Conservation (phyloP, 1,140 invertebrate genomes). For the Drosophila tani region DNA sequence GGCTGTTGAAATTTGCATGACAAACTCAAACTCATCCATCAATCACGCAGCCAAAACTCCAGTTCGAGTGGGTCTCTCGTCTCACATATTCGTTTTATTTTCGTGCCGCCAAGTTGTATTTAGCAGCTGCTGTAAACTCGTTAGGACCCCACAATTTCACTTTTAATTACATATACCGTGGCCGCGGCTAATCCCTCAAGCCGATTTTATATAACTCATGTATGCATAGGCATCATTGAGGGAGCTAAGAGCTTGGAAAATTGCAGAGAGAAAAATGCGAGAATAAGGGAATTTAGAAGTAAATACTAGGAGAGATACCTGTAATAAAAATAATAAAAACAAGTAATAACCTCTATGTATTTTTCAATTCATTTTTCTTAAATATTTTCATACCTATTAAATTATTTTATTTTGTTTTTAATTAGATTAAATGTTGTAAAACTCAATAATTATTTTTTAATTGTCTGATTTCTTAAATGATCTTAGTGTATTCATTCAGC, state of each 20-base stretch:
- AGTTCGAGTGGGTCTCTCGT: conserved; percentile 30
- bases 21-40: conserved; percentile 83
- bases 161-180: conserved; percentile 67
- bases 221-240: conserved; percentile 28
- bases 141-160: conserved; percentile 76
- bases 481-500: background rate
- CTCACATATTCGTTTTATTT: conserved; percentile 18
- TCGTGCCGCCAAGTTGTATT: conserved; percentile 26
- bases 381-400: background rate
- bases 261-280: conserved; percentile 1
- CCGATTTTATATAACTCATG: conserved; percentile 60
- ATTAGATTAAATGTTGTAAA: no score
- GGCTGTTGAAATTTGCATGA: conserved; percentile 80
- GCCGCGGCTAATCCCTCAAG: conserved; percentile 64
- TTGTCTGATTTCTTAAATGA: background rate
- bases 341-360: no score
- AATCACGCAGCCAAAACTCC: conserved; percentile 67
- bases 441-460: background rate
- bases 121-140: conserved; percentile 60
- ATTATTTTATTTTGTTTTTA: no score
- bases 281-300: no score
- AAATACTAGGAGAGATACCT: fast-evolving
- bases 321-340: no score
- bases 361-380: no score
- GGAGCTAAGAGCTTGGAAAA: conserved; percentile 24